These are phyloP conservation scores for Halichoerus grypus DNA, from an alignment of 2,113 vertebrate species.

Conservation along the genomic window DNA sequence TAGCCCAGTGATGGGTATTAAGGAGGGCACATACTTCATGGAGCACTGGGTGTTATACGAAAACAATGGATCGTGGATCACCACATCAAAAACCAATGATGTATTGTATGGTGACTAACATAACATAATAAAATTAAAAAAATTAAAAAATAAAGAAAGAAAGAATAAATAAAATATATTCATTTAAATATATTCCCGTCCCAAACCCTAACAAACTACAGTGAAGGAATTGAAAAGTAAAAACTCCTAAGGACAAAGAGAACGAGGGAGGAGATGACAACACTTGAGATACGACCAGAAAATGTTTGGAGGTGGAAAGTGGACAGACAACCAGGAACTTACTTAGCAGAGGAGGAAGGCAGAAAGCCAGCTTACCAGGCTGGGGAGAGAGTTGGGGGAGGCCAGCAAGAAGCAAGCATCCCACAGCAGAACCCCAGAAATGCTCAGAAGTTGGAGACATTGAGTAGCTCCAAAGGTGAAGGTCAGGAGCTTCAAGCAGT, in stretches of 20 bases:
- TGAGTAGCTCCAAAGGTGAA: neutral
- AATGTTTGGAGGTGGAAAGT: neutral
- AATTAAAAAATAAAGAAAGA: too few relatives aligned
- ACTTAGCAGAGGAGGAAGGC: neutral
- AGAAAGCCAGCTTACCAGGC: neutral
- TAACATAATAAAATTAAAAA: too few relatives aligned
- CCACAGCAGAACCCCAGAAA: neutral
- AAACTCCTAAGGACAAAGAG: neutral
- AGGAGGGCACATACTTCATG: too few relatives aligned
- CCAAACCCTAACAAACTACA: neutral
- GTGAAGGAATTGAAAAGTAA: neutral
- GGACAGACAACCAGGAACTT: neutral
- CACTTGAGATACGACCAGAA: neutral
- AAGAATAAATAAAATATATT: neutral
- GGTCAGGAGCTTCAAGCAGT: neutral
- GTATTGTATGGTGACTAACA: too few relatives aligned
- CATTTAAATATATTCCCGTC: neutral
- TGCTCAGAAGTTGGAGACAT: neutral
- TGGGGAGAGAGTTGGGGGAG: too few relatives aligned
- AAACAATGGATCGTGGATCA: too few relatives aligned
- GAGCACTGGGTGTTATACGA: too few relatives aligned
- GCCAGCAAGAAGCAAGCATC: too few relatives aligned
- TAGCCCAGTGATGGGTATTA: too few relatives aligned
- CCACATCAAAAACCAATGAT: too few relatives aligned
- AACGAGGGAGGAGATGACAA: neutral